Percentiles rank a stretch among this genome's conserved stretches.
Conservation (phyloP, 2,888 invertebrate species). For the Orthonevra nobilis region DNA sequence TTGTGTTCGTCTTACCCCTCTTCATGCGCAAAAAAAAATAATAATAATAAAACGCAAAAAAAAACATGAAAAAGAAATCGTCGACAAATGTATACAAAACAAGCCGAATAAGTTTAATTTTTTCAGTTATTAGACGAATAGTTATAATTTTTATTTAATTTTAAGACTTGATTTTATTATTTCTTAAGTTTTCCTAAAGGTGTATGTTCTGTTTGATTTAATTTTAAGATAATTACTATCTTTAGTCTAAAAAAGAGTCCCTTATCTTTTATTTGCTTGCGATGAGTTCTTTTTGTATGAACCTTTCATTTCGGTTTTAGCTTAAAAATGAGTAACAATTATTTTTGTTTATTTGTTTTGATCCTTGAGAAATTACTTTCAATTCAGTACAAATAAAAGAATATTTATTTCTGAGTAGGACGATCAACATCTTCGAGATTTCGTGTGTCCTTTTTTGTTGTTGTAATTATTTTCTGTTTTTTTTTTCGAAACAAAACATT, state of each 20-base stretch:
- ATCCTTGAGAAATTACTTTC: conserved; percentile 12
- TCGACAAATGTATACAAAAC: conserved; percentile 49
- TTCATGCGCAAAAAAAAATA: conserved; percentile 74
- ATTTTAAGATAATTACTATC: conserved; percentile 47
- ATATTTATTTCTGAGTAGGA: conserved; percentile 29
- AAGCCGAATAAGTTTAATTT: conserved; percentile 37
- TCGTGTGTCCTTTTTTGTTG: conserved; percentile 71
- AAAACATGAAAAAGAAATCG: conserved; percentile 51
- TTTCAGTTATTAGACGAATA: conserved; percentile 12
- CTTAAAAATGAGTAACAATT: conserved; percentile 45
- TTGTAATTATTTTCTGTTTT: conserved; percentile 69
- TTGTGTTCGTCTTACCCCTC: conserved; percentile 91
- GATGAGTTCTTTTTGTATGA: conserved; percentile 55
- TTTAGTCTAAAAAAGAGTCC: conserved; percentile 63
- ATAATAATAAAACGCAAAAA: conserved; percentile 71
- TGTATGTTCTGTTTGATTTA: conserved; percentile 35
- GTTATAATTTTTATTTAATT: conserved; percentile 20
- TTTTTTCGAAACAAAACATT: conserved; percentile 53
- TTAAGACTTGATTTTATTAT: conserved; percentile 1
- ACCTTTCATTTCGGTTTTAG: conserved; percentile 61
- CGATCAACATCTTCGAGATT: conserved; percentile 55
- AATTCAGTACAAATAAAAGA: conserved; percentile 17
- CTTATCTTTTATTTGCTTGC: conserved; percentile 69
- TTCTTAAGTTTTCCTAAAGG: conserved; percentile 39
- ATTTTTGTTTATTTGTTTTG: conserved; percentile 29